These are phyloP conservation scores for Eurystomus gularis DNA, from an alignment of 2,113 vertebrate genomes.

Conservation along the genomic window DNA sequence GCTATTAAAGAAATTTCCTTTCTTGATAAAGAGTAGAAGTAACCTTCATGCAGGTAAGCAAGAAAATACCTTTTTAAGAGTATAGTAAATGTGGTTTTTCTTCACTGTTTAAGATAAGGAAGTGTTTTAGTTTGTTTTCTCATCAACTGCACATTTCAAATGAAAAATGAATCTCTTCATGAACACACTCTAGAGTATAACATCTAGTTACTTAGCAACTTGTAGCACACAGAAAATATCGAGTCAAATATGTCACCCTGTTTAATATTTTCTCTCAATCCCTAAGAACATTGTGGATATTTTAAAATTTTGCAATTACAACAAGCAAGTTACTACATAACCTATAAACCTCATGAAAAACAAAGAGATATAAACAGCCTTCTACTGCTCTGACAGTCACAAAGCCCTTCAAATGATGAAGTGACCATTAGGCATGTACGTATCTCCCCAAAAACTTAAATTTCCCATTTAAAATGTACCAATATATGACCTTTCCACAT, in stretches of 20 bases:
- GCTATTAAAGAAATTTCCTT: background rate
- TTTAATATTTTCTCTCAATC: background rate
- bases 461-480: background rate
- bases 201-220: slow-evolving; percentile 48
- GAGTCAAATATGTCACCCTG: background rate
- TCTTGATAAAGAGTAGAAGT: background rate
- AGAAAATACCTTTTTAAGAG: background rate
- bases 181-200: background rate
- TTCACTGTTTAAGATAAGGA: background rate
- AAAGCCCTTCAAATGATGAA: background rate
- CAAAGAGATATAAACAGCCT: background rate
- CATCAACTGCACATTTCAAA: background rate
- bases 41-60: background rate
- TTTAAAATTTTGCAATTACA: background rate
- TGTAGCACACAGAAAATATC: background rate
- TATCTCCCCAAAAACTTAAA: background rate
- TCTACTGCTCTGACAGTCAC: background rate
- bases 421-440: rapidly evolving
- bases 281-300: background rate
- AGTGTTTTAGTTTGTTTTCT: background rate
- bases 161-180: background rate
- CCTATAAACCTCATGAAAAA: background rate
- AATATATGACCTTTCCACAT: background rate
- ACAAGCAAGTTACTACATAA: background rate
- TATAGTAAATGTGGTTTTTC: background rate